Base-by-base conservation (phyloP, 2,888 invertebrate genomes). In the Eudemis profundana region DNA sequence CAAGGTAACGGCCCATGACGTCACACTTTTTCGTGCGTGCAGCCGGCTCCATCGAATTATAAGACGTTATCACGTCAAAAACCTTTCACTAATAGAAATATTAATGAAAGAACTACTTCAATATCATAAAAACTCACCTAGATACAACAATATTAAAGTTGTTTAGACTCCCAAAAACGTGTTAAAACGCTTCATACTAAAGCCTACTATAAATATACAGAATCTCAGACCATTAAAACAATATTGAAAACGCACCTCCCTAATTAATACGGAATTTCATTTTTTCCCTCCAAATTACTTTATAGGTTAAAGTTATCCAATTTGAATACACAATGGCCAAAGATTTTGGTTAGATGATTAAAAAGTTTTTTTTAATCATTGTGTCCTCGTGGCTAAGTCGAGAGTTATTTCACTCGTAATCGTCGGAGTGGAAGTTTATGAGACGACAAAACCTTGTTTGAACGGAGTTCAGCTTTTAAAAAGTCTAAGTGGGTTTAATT, bases 311-410 rank as follows among this genome's bases (percentile, higher is more conserved):
- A 53, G 14, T 21, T 53, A 42, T 29, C 8, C n/a, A 57, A 63
- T 50, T 44, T 23, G 7, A 65, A 53, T 61, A 12, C n/a, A 21
- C 42, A 51, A 51, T 51, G 49, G 29, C n/a, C 23, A 14, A 59
- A 27, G 51, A 59, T 21, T 49, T 15, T 15, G 46, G 54, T 46
- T 49, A 1, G 33, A 42, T 59, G 51, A 64, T 64, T 57, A 64
- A 65, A 63, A 65, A 65, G 44, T 65, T 65, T 59, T 38, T 65
- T n/a, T 14, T 27, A 51, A 59, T 65, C 36, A 46, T 51, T 46
- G 50, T 51, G 33, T 57, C 57, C 33, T 49, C 42, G n/a, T n/a
- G 44, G 14, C n/a, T 5, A 50, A 64, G 42, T 63, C 51, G 49
- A 46, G 38, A 27, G 49, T 59, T 51, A 40, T 51, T 46, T 46